Evolutionary conservation across 1,140 invertebrate genomes (phyloP), one percentile per base, ranked within the genome.

Genomic region (Asbolus verrucosus): DNA sequence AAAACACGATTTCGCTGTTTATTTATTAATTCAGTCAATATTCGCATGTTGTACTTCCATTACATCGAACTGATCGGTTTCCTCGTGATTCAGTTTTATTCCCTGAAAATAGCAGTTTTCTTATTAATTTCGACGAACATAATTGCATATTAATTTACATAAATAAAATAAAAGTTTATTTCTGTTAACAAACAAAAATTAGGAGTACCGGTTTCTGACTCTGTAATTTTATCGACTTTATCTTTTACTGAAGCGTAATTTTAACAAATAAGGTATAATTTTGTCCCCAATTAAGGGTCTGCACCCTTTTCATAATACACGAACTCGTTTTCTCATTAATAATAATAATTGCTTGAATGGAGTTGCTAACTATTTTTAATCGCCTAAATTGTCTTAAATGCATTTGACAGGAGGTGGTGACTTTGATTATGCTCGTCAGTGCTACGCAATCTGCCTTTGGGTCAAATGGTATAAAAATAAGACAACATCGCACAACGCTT

Each of bases 141-240:
- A 46, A 46, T 46, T 46, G n/a, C 41, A 46, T 1, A 46, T 8
- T 19, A n/a, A 16, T 18, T 46, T 14, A 46, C 41, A 46, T 18
- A 2, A 9, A 2, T 19, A 3, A 27, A 27, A 4, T 3, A 27
- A 27, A 27, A 27, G 8, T 27, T 27, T 27, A 27, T 46, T 46
- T 46, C 19, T 18, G 41, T 46, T 4, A 9, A 46, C 41, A 46
- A 46, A 46, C 41, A 21, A 46, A 39, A 46, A 46, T 46, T 46
- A 46, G 9, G 18, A 46, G 16, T 9, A 18, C 41, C 15, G 2
- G 16, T 46, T 46, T 16, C 3, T 18, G 16, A 19, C 15, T 46
- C 14, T 46, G 41, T 46, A 46, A 46, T 46, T 46, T 46, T 46
- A 46, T 46, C 19, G 41, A 46, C 18, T 46, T 39, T 46, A 46